Base-by-base conservation (phyloP, 2,797 vertebrate species). In the Schizopygopsis pylzovi region DNA sequence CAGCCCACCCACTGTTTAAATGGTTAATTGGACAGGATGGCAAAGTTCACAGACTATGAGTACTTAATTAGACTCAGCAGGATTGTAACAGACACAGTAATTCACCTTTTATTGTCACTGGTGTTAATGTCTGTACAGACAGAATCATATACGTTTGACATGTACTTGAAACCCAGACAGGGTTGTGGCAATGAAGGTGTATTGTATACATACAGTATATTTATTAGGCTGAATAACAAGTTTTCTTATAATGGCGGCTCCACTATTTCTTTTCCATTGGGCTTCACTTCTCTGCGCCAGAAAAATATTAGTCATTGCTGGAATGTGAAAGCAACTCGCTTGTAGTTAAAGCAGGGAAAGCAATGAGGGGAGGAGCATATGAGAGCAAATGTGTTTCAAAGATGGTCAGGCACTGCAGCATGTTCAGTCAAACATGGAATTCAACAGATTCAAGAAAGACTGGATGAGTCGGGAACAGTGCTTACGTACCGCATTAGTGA, bases 381-480 rank as follows among this genome's bases (percentile, higher is more conserved):
- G 77, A 89, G 87, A 91, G 92, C 91, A 93, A 94, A 94, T 93
- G 93, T 93, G 93, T 94, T 94, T 92, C 91, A 92, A 93, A 93
- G 93, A 94, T 95, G 94, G 95, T 91, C 91, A 87, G 25, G 79
- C 81, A 93, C 88, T 91, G 89, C 90, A 92, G 71, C 91, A 89
- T 85, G 86, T 87, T 89, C 41, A 81, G 81, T 71, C 33, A 83
- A 88, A 87, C 83, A 85, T 47, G 70, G 49, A 78, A 75, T 54
- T 41, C 82, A 86, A 39, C 28, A 73, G 56, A 41, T 28, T 65
- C 43, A 52, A 54, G 61, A 79, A n/a, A 54, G 59, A 28, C 45
- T 16, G 39, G 28, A 49, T 15, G 9, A 72, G 12, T 39, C 15
- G 33, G 37, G 25, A 56, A 20, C 15, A 70, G 13, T 39, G 82